Evolutionary conservation across 2,888 invertebrate species (phyloP), one percentile per base, ranked within the genome.

Genomic region (Mesochorus sp.): DNA sequence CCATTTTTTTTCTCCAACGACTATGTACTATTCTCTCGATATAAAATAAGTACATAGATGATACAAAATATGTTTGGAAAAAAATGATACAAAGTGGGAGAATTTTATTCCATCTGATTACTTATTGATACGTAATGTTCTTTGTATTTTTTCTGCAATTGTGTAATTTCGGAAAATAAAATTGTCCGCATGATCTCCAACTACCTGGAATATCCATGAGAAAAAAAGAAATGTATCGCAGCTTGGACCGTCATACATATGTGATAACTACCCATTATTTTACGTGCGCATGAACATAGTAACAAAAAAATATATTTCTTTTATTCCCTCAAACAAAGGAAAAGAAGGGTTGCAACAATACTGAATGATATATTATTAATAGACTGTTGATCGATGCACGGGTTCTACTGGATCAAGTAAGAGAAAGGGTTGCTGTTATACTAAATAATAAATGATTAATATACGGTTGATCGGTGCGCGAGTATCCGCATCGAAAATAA

Each of bases 391-490:
- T 47, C 44, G n/a, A 1, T 39, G 62, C 6, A n/a, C 5, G 62
- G 2, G 44, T 47, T 17, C n/a, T 62, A n/a, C 10, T 5, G 6
- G 14, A 64, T 49, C 0, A 2, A 34, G n/a, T 3, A 8, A 26
- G 5, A 5, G 34, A 47, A 37, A 51, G 51, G 64, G 24, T 51
- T n/a, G n/a, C n/a, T n/a, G n/a, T n/a, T n/a, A n/a, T n/a, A n/a
- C n/a, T n/a, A n/a, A n/a, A n/a, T n/a, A n/a, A n/a, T n/a, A n/a
- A n/a, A n/a, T n/a, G n/a, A n/a, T n/a, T n/a, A n/a, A n/a, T n/a
- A n/a, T n/a, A n/a, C n/a, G n/a, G n/a, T n/a, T n/a, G n/a, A n/a
- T n/a, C n/a, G n/a, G n/a, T n/a, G n/a, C n/a, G n/a, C n/a, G n/a
- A n/a, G n/a, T n/a, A n/a, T n/a, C n/a, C n/a, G n/a, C 28, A 19